These are phyloP conservation scores for Phytoseiulus persimilis DNA, from an alignment of 2,888 invertebrate genomes.

Conservation along the genomic window DNA sequence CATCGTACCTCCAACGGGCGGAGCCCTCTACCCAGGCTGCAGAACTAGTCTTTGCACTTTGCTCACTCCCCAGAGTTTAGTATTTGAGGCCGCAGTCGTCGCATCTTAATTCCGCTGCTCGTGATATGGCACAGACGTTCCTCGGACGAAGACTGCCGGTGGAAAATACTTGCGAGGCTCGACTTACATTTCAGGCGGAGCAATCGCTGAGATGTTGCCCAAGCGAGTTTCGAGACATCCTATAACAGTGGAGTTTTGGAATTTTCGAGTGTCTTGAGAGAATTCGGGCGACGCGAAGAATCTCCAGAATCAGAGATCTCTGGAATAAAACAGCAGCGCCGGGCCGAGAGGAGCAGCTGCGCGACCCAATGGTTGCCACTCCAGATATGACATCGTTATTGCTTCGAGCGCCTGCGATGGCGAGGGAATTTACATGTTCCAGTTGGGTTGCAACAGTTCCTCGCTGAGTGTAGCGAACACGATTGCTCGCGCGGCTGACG, in stretches of 20 bases:
- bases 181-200: too few relatives aligned
- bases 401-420: background rate
- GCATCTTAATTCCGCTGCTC: too few relatives aligned
- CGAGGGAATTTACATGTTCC: background rate
- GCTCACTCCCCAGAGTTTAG: too few relatives aligned
- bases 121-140: too few relatives aligned
- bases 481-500: background rate
- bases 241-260: background rate
- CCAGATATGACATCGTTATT: background rate
- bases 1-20: too few relatives aligned
- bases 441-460: background rate
- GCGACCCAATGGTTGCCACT: background rate
- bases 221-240: too few relatives aligned
- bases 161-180: too few relatives aligned
- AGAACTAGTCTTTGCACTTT: too few relatives aligned
- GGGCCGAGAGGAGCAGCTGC: background rate
- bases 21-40: too few relatives aligned
- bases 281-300: background rate
- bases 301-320: background rate
- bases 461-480: background rate
- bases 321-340: background rate
- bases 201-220: too few relatives aligned
- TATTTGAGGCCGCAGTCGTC: too few relatives aligned
- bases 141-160: too few relatives aligned
- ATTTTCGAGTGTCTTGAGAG: background rate